Evolutionary conservation across 2,113 vertebrate species (phyloP), one percentile per base, ranked within the genome.

Genomic region (Phrynosoma blainvillii): DNA sequence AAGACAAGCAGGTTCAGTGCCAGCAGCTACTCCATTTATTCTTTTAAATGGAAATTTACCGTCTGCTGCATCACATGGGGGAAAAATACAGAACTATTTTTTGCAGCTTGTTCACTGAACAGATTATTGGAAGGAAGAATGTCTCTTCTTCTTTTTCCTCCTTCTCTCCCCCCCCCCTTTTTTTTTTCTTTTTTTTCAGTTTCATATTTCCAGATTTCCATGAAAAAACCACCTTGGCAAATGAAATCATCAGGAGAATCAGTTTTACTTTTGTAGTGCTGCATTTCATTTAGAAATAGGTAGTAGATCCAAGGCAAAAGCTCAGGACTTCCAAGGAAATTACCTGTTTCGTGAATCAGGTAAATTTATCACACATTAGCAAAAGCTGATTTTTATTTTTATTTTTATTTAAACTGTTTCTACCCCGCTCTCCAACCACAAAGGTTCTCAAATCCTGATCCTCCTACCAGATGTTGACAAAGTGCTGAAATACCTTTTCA

Each of bases 21-120:
- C 96, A 97, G 96, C 95, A 97, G 95, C 96, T 96, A 96, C 96
- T 97, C 96, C 92, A 92, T 96, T 95, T 96, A 97, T 97, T 97
- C 96, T 97, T 97, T 97, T 97, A 97, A 97, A 97, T 97, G 97
- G 97, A 97, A 97, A 97, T 97, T 97, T 96, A 96, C 96, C 96
- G 97, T 97, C 97, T 97, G 96, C 96, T 97, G 91, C 96, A 97
- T 97, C 95, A 96, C 97, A 96, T 96, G 96, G 95, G 96, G 96
- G 96, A 95, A 96, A 96, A 96, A 96, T 96, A 96, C 95, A 97
- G 96, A 97, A 97, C 96, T 97, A 97, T 97, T 97, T 97, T 97
- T 97, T 97, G 97, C 97, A 97, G 97, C 96, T 97, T 97, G 97
- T 97, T 97, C 97, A 96, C 96, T 96, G 97, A 97, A 97, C 96